Evolutionary conservation across 23 tunicate genomes (phyloP), one percentile per base, ranked within the genome.

Genomic region (Trididemnum miniatum): DNA sequence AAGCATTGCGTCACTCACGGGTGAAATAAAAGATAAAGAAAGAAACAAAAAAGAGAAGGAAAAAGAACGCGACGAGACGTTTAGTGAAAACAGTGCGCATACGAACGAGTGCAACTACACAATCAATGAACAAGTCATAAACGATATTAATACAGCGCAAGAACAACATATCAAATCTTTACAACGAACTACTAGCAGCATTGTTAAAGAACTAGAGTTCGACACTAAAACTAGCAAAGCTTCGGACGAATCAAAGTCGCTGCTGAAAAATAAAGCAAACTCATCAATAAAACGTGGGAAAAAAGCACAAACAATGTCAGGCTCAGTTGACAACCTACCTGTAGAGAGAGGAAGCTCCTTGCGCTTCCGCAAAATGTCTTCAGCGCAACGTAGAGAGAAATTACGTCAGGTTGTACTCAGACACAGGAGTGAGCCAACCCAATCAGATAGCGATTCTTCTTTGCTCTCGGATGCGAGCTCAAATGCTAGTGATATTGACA

Each of bases 391-490:
- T 24, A 52, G 69, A 54, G 79, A 29, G 9, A 71, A 67, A 4
- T 38, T 82, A 24, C 44, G 79, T 7, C 44, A 71, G 35, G 86
- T 50, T 51, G 67, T 82, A 18, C 44, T 71, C 29, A 71, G 64
- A 52, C 49, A 71, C 24, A 51, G 38, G 26, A 57, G 39, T 15
- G 59, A 74, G 28, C 20, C 75, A 12, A 12, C 35, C 20, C 38
- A 25, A 40, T 39, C 79, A 36, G 30, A 23, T 9, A 44, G 71
- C 31, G 83, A 79, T 26, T 71, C 65, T 9, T 86, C 90, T 27
- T 34, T 79, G 0, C 44, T 86, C 22, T 86, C 90, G 4, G 84
- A 79, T 62, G 80, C 38, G 0, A 49, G 59, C 59, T 57, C 84
- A 9, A 39, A 81, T 69, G 79, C 32, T 0, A 73, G 79, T 36